Conservation (phyloP, 2,113 vertebrate species). For the Rhineura floridana region DNA sequence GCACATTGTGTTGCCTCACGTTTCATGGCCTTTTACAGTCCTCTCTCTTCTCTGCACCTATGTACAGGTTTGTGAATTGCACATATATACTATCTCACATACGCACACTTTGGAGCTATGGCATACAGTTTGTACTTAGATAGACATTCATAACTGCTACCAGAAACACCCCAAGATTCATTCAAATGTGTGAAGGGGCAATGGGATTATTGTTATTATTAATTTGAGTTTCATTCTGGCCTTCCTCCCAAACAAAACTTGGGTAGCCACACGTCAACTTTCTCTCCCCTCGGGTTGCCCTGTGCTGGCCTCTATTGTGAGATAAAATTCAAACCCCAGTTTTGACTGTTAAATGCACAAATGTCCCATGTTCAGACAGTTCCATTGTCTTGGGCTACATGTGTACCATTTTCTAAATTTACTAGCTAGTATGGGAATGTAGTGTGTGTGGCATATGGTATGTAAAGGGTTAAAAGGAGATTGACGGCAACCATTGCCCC, state of each 20-base stretch:
- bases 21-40: not conserved
- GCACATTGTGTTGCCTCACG: not conserved
- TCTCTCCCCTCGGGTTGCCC: no score
- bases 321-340: not conserved
- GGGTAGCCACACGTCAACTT: no score
- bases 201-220: no score
- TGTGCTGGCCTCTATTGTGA: not conserved
- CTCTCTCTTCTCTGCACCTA: not conserved
- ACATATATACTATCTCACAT: no score
- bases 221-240: no score
- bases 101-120: no score
- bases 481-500: no score
- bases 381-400: not conserved
- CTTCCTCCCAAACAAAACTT: no score
- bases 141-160: not conserved
- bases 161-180: not conserved
- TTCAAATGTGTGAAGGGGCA: not conserved
- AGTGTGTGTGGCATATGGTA: no score
- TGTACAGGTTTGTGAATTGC: not conserved
- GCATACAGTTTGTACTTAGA: not conserved
- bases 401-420: not conserved
- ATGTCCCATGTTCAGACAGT: not conserved
- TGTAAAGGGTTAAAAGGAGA: no score
- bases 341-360: not conserved
- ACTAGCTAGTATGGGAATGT: not conserved